phyloP scores from a whole-genome alignment of 1,140 invertebrate species.

The Ephestia elutella region DNA sequence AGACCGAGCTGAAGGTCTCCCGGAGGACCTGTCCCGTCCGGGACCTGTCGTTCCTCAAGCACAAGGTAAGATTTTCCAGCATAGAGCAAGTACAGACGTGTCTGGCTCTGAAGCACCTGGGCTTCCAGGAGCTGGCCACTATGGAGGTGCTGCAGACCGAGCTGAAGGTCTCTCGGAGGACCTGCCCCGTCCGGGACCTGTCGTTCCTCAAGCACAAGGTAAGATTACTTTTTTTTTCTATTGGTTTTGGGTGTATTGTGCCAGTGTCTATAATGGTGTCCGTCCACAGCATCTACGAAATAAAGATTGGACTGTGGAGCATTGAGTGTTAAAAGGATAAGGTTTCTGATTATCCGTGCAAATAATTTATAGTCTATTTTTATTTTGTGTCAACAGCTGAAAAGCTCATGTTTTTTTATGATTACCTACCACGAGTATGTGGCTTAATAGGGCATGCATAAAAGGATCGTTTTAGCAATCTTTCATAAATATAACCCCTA shows the following conservation, averaged over 20 bases:
- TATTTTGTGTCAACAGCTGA: too few species aligned
- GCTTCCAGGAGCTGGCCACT: constrained; percentile 90
- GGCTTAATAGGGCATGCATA: background rate
- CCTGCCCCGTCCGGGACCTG: constrained; percentile 80
- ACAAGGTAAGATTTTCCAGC: constrained; percentile 75
- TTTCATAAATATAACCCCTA: too few species aligned
- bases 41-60: constrained; percentile 79
- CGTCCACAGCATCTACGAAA: too few species aligned
- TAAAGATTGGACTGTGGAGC: too few species aligned
- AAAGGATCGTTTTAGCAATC: too few species aligned
- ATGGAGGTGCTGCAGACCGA: constrained; percentile 92
- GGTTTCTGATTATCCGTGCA: too few species aligned
- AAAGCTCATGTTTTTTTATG: too few species aligned
- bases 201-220: constrained; percentile 79
- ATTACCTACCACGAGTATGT: background rate
- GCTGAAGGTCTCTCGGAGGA: constrained; percentile 84
- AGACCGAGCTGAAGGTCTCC: constrained; percentile 86
- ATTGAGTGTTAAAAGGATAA: too few species aligned
- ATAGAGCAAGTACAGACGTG: constrained; percentile 97
- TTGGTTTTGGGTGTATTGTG: too few species aligned
- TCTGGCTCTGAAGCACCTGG: constrained; percentile 78
- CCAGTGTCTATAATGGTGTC: too few species aligned
- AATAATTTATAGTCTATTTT: too few species aligned
- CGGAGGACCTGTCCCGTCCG: constrained; percentile 81
- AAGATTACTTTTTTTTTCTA: too few species aligned